Base-by-base conservation (phyloP, 2,797 vertebrate species). In the Xyrichtys novacula region DNA sequence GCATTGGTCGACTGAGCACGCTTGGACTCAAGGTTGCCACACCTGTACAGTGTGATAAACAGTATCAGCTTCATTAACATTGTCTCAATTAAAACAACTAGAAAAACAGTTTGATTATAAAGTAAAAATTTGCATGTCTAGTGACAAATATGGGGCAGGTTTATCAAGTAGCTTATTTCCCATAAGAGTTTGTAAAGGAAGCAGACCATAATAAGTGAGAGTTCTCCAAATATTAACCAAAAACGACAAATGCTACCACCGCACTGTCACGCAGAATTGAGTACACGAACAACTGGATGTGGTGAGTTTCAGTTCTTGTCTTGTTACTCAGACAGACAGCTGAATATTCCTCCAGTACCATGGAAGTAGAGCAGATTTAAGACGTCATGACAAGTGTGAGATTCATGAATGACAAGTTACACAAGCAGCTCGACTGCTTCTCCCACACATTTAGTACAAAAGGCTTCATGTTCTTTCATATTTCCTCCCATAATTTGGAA, bases 1-100 rank as follows among this genome's bases (percentile, higher is more conserved):
- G 97, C 97, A 98, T 98, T 17, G 97, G 97, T 67, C 97, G 95
- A 85, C 97, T 98, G 87, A 98, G 96, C n/a, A 94, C 93, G 60
- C 96, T 96, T 61, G 95, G 95, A 85, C 95, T 96, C 87, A 95
- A 91, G 63, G 93, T 95, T 58, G 94, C 94, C 85, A 96, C 94
- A 79, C 96, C 96, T 97, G 83, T 7, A 54, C 32, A 19, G n/a
- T 26, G 65, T 2, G 42, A 69, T 6, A 78, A 19, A 7, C 32
- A 12, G 3, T 3, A 34, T 34, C 32, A 34, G 11, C 32, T 34
- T n/a, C n/a, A n/a, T n/a, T n/a, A n/a, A n/a, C n/a, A n/a, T n/a
- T n/a, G n/a, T n/a, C n/a, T n/a, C n/a, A n/a, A n/a, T n/a, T 32
- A 12, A 32, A 31, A 10, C 29, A 31, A 31, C 10, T 10, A 38